Evolutionary conservation across 2,888 invertebrate species (phyloP).

Genomic region (Acrobasis repandana): DNA sequence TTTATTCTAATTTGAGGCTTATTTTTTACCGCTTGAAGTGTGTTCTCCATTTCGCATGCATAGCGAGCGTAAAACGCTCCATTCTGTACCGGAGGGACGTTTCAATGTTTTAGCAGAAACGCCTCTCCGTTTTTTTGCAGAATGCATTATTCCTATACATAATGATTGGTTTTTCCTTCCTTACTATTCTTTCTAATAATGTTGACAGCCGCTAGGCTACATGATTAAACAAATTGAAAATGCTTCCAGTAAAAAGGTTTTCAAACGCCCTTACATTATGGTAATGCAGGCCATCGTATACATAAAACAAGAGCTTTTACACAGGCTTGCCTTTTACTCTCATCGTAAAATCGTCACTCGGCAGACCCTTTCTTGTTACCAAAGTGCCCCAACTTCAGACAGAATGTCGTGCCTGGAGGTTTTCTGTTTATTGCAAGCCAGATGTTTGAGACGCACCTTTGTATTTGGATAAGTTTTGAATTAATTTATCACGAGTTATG

Average conservation of each 20-base stretch:
- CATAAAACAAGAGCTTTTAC: conserved; percentile 20
- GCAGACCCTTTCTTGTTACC: conserved; percentile 11
- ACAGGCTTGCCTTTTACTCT: conserved; percentile 22
- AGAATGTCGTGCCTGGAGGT: not conserved
- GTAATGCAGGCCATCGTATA: conserved; percentile 1
- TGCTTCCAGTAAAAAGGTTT: not conserved
- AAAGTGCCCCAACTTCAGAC: conserved; percentile 16
- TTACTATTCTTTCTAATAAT: not conserved
- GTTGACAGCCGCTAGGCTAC: not conserved
- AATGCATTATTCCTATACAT: no score
- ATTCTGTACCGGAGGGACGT: no score
- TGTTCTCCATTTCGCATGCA: no score
- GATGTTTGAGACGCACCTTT: not conserved
- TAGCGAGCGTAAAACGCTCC: no score
- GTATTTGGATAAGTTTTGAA: not conserved
- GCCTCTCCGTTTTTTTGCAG: no score
- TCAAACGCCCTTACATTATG: not conserved
- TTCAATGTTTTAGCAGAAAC: no score
- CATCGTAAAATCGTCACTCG: conserved; percentile 26
- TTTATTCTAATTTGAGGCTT: no score
- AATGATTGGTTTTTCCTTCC: no score
- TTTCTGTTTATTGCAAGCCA: conserved; percentile 4
- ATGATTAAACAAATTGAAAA: conserved; percentile 6
- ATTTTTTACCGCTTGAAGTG: no score
- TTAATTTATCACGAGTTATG: not conserved